Base-by-base conservation (phyloP, 2,797 vertebrate genomes). In the Sarcophilus harrisii region DNA sequence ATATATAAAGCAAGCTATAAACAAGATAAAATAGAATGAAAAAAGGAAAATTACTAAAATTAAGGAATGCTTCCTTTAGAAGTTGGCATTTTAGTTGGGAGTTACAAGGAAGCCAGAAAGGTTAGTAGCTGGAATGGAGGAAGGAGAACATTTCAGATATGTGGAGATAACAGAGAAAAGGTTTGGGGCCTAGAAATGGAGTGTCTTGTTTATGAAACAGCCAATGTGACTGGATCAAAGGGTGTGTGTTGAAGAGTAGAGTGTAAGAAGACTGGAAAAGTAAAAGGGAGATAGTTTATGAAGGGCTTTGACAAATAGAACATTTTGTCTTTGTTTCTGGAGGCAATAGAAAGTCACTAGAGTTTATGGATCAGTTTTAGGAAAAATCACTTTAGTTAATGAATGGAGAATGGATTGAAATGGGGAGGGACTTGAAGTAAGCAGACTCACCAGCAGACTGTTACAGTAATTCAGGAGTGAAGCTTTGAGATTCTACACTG, bases 291-390 rank as follows among this genome's bases (percentile, higher is more conserved):
- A 52, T 55, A 52, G 52, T n/a, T 30, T 49, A n/a, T 87, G 28
- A 30, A 58, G 55, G 29, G 38, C n/a, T 52, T 24, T 55, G 59
- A 1, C 87, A 89, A 3, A 32, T 1, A 87, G 87, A 89, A 16
- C 30, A 93, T 55, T 92, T 92, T 95, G 93, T 92, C 59, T 94
- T 93, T 91, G 90, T 58, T 92, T 52, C 52, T 95, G 38, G 32
- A 32, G 38, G 73, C 58, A 45, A 38, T 38, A 93, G 18, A 90
- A 89, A 95, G 89, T 18, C 81, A 93, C 12, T 38, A 52, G 54
- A 81, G 92, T n/a, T 0, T 58, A 60, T 18, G 62, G 73, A 38
- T 57, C 49, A 54, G 32, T 94, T 94, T 93, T 58, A 92, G 58
- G 81, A 95, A 90, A 52, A 30, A n/a, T 58, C 10, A 45, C 8